A percentile compares a stretch with the other conserved stretches of the same genome.
Evolutionary conservation across 1,140 invertebrate species (phyloP).

Genomic region (Melipona quadrifasciata): DNA sequence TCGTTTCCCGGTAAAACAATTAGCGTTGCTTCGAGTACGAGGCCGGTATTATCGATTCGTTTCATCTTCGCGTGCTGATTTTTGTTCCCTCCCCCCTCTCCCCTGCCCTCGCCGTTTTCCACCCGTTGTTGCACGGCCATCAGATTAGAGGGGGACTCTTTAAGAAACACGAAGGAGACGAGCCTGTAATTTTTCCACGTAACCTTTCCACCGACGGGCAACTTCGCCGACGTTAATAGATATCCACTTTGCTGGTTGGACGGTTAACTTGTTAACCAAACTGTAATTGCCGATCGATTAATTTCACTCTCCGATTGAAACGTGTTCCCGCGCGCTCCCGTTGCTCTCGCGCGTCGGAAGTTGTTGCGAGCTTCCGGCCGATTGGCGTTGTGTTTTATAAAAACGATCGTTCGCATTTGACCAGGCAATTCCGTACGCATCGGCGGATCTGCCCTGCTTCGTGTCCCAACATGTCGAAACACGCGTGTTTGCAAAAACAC

Average conservation of each 20-base stretch:
- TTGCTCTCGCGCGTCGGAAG: not conserved
- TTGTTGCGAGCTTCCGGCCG: not conserved
- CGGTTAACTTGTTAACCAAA: not conserved
- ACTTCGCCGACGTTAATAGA: slow-evolving; percentile 29
- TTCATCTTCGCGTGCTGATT: slow-evolving; percentile 54
- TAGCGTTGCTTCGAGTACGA: slow-evolving; percentile 38
- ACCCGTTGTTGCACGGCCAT: slow-evolving; percentile 29
- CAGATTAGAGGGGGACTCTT: slow-evolving; percentile 53
- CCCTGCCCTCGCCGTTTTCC: slow-evolving; percentile 6
- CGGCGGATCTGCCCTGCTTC: not conserved
- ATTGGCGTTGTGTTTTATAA: slow-evolving; percentile 15
- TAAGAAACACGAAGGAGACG: slow-evolving; percentile 16
- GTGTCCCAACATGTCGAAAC: not conserved
- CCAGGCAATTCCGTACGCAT: not conserved
- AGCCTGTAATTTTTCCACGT: slow-evolving; percentile 46
- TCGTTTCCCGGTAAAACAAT: slow-evolving; percentile 37
- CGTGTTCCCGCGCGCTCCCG: not conserved
- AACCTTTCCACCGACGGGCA: slow-evolving; percentile 7
- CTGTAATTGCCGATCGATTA: slow-evolving; percentile 10
- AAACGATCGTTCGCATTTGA: slow-evolving; percentile 4
- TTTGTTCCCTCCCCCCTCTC: slow-evolving; percentile 40
- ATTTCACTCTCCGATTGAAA: not conserved
- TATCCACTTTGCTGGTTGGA: slow-evolving; percentile 19
- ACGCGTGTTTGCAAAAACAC: slow-evolving; percentile 10
- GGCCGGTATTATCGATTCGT: slow-evolving; percentile 40